Base-by-base conservation (phyloP, 2,888 invertebrate species). In the Drosophila yooni region DNA sequence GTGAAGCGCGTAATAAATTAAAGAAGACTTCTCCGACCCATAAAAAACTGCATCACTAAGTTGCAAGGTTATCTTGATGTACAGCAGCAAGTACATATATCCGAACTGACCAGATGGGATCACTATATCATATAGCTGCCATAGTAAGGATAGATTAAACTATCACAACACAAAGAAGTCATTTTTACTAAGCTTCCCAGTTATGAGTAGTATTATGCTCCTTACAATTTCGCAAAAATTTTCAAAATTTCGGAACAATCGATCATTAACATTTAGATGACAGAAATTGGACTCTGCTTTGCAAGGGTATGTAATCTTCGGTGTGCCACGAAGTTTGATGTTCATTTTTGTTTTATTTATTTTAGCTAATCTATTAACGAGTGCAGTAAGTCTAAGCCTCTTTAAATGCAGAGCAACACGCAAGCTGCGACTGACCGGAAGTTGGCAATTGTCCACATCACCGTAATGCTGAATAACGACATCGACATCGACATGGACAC, bases 401-500 rank as follows among this genome's bases (percentile, higher is more conserved):
- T 57, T 57, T 51, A 52, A 58, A 31, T 70, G 58, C 58, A 58
- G 50, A 70, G 46, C 52, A 52, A 66, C 21, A 38, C 48, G 56
- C 29, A 54, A 43, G 36, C 33, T 34, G 33, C 40, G 25, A 21
- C 13, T 43, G 46, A 15, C 43, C 74, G 72, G 72, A 73, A 72
- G 50, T 53, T 52, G 38, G 18, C 34, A n/a, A 27, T 46, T 48
- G 59, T 50, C n/a, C 2, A 27, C 29, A 56, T 21, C 8, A 34
- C 13, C 11, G 27, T n/a, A 13, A 34, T 34, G 25, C 21, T 36
- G n/a, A 54, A 36, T 46, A 69, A 48, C 18, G n/a, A 46, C 15
- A 43, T 40, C 33, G 70, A 48, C 34, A 66, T 4, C 46, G 48
- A 48, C 8, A 66, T 8, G 67, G 33, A 67, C 48, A 58, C 33